Evolutionary conservation across 1,140 invertebrate species (phyloP).

Genomic region (Drosophila trapezifrons): DNA sequence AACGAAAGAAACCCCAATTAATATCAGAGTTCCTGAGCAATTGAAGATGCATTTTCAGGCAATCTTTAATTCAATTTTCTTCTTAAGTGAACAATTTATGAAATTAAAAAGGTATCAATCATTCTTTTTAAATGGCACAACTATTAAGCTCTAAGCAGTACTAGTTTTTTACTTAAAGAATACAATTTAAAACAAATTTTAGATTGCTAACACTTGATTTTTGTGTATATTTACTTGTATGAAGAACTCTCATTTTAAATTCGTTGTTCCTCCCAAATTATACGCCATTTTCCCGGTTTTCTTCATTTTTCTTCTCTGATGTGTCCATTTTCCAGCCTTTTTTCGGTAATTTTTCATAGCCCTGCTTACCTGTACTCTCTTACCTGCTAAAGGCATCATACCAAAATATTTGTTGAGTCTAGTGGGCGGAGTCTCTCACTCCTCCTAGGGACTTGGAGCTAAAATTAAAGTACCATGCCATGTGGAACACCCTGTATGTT

Average conservation of each 20-base stretch:
- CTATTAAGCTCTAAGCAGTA: too few relatives aligned
- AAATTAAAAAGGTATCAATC: too few relatives aligned
- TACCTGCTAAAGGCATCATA: constrained; percentile 12
- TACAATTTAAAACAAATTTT: too few relatives aligned
- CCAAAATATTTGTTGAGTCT: background rate
- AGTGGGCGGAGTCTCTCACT: constrained; percentile 37
- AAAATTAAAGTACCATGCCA: background rate
- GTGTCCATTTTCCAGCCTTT: background rate
- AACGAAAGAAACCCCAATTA: background rate
- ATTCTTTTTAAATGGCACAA: too few relatives aligned
- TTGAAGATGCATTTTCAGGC: too few relatives aligned
- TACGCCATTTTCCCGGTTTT: constrained; percentile 12
- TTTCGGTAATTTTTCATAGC: constrained; percentile 9
- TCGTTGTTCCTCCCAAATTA: background rate
- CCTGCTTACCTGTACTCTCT: constrained; percentile 6
- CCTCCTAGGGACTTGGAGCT: background rate
- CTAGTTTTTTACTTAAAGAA: too few relatives aligned
- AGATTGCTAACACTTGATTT: too few relatives aligned
- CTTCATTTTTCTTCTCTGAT: constrained; percentile 12
- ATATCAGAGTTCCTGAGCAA: background rate
- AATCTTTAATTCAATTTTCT: too few relatives aligned
- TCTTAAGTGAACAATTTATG: too few relatives aligned
- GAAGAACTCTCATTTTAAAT: background rate
- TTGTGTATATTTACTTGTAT: too few relatives aligned
- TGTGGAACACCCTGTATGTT: constrained; percentile 34